These are phyloP conservation scores for Acrobasis consociella DNA, from an alignment of 2,888 invertebrate genomes.

Conservation along the genomic window DNA sequence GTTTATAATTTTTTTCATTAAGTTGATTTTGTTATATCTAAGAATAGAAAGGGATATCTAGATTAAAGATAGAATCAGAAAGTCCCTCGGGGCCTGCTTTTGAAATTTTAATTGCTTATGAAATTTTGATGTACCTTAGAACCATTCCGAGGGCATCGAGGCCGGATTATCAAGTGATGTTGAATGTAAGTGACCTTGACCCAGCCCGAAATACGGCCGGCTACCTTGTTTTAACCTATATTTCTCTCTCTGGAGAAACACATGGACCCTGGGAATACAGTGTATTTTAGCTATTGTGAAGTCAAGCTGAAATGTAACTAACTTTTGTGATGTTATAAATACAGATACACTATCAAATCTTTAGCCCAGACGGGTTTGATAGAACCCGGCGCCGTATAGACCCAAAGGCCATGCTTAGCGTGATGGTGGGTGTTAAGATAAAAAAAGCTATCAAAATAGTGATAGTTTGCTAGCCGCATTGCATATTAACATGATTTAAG, in stretches of 20 bases:
- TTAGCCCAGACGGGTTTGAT: no score
- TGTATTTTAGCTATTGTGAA: no score
- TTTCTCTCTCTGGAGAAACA: neutral
- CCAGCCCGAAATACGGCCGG: constrained; percentile 7
- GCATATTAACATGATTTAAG: no score
- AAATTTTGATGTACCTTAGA: constrained; percentile 17
- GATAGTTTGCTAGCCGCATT: no score
- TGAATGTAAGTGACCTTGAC: constrained; percentile 17
- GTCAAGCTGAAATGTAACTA: neutral
- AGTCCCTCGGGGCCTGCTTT: constrained; percentile 1
- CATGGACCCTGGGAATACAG: neutral
- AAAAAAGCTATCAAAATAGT: no score
- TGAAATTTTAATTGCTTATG: constrained; percentile 18
- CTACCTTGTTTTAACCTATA: constrained; percentile 13
- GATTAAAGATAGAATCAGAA: constrained; percentile 15
- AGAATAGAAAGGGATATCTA: neutral
- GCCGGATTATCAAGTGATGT: constrained; percentile 16
- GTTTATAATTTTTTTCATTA: no score
- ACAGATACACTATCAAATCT: no score
- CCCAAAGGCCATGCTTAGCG: no score
- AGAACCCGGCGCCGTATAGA: no score
- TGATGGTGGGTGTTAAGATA: no score
- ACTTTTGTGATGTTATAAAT: no score
- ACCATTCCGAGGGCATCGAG: constrained; percentile 13
- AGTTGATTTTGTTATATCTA: neutral